Evolutionary conservation across 2,797 vertebrate genomes (phyloP), one percentile per base, ranked within the genome.

Genomic region (Etheostoma perlongum): DNA sequence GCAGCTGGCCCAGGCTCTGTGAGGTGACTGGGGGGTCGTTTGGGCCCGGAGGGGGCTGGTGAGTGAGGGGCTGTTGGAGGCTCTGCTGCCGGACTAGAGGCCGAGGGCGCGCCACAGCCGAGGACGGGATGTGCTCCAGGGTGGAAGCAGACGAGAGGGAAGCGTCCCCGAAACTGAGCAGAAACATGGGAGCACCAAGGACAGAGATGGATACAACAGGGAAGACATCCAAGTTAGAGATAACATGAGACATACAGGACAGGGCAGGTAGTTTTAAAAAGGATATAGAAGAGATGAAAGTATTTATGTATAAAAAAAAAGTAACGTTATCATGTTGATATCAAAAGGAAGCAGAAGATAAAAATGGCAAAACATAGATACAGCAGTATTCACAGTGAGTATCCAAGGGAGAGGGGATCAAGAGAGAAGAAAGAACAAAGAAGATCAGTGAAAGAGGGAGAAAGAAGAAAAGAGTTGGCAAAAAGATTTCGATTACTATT

Each of bases 61-160:
- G 97, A 92, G 95, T 97, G 91, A 99, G 97, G 86, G 98, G 97
- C 95, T 99, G 98, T 93, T 99, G 98, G 86, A 99, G 97, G 78
- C 97, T 99, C 93, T 99, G 98, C 94, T 99, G 98, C 89, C 98
- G 97, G 90, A 97, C 95, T 91, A 99, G 95, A 81, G 98, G 98
- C 89, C 97, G 95, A 80, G 98, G 98, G 82, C 97, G 96, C 33
- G 96, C 96, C 89, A 96, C 96, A 30, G 96, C 95, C 57, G 97
- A 97, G 90, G 96, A 97, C 52, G 98, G 97, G 93, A 99, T 98
- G 96, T 99, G 98, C 94, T 99, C 98, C 96, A 98, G 95, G 92
- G 98, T 98, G 95, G 98, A 99, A 80, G 98, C 96, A 82, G 97
- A 96, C 79, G 97, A 97, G 89, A 99, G 93, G 90, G 98, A 93